These are phyloP conservation scores for Pogoniulus pusillus DNA, from an alignment of 2,797 vertebrate species.

Conservation along the genomic window DNA sequence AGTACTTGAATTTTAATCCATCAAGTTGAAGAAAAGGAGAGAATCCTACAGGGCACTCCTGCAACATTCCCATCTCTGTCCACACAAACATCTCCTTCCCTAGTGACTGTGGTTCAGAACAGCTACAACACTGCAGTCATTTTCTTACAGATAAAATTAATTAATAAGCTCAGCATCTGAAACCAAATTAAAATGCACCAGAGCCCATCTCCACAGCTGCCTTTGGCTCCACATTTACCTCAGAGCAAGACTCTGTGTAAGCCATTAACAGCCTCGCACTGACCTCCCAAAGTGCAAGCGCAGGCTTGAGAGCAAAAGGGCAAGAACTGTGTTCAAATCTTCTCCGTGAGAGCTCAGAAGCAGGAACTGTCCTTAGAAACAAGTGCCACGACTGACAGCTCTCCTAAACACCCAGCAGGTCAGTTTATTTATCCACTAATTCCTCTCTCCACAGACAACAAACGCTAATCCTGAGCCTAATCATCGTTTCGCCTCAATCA, in stretches of 20 bases:
- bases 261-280: neutral
- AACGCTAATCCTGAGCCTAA: neutral
- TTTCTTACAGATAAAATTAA: neutral
- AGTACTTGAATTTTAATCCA: neutral
- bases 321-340: accelerated
- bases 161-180: neutral
- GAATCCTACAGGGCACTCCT: neutral
- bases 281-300: neutral
- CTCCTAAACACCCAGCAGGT: neutral
- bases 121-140: neutral
- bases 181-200: neutral
- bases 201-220: neutral
- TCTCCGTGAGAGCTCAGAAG: neutral
- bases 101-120: neutral
- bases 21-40: neutral
- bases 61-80: neutral
- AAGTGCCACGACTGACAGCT: neutral
- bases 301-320: neutral
- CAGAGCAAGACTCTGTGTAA: neutral
- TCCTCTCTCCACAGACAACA: neutral
- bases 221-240: neutral
- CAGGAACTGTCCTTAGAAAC: neutral
- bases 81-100: neutral
- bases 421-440: neutral
- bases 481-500: neutral